phyloP scores from a whole-genome alignment of 2,888 invertebrate species.

The Harmothoe impar region DNA sequence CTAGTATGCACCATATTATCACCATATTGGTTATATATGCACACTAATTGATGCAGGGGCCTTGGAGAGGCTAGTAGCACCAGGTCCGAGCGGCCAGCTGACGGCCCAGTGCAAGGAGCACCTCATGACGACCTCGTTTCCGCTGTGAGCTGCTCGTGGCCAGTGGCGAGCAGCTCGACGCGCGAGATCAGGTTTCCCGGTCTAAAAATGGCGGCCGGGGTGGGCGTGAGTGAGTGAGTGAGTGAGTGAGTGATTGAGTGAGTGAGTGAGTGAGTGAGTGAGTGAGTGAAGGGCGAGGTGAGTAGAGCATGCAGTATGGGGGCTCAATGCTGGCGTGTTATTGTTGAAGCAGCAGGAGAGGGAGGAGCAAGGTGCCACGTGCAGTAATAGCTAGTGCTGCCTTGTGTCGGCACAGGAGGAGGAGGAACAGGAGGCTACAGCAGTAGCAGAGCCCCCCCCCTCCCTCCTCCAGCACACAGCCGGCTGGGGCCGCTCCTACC shows the following conservation, averaged over 20 bases:
- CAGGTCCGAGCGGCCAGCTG: not conserved
- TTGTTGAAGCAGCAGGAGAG: not conserved
- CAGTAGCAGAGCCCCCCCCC: not conserved
- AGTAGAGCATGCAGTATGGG: constrained; percentile 27
- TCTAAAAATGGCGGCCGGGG: constrained; percentile 36
- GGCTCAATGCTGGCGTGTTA: not conserved
- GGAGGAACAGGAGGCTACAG: not conserved
- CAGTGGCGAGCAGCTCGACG: constrained; percentile 12
- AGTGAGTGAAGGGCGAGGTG: not conserved
- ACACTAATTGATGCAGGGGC: too few relatives aligned
- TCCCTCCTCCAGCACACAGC: not conserved
- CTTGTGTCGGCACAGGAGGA: not conserved
- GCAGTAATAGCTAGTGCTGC: not conserved
- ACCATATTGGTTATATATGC: too few relatives aligned
- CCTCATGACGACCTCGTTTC: constrained; percentile 25
- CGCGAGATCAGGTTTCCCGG: not conserved
- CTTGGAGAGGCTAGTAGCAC: too few relatives aligned
- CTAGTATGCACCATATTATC: too few relatives aligned
- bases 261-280: constrained; percentile 56
- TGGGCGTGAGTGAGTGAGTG: constrained; percentile 54
- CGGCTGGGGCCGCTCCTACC: not conserved
- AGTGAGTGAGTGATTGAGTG: constrained; percentile 56
- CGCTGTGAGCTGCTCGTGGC: not conserved
- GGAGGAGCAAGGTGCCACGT: constrained; percentile 20
- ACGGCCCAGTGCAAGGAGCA: not conserved